phyloP scores from a whole-genome alignment of 2,797 vertebrate genomes.

The Syndactyla subalaris region DNA sequence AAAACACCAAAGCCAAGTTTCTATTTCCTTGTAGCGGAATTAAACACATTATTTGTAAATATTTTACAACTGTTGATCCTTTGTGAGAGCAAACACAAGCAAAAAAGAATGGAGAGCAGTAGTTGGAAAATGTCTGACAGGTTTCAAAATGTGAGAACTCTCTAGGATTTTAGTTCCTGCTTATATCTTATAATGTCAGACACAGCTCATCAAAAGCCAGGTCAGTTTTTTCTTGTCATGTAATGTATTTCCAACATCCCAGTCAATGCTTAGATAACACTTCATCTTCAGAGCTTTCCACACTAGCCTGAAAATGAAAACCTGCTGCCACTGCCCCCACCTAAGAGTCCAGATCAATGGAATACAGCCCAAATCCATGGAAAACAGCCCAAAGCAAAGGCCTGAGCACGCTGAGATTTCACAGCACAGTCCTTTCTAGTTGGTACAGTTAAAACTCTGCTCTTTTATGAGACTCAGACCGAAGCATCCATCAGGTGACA shows the following conservation, averaged over 20 bases:
- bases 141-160: not conserved
- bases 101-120: not conserved
- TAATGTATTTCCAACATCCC: not conserved
- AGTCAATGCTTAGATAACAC: too few relatives aligned
- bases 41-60: not conserved
- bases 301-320: not conserved
- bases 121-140: not conserved
- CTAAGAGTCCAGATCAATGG: not conserved
- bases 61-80: not conserved
- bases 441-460: not conserved
- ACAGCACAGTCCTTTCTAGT: not conserved
- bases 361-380: not conserved
- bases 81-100: not conserved
- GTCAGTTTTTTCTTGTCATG: not conserved
- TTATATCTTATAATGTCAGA: not conserved
- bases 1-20: not conserved
- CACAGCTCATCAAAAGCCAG: not conserved
- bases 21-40: not conserved
- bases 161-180: not conserved
- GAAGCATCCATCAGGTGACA: not conserved
- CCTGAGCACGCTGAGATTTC: not conserved
- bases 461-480: not conserved
- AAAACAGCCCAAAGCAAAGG: not conserved
- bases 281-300: not conserved
- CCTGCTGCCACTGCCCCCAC: not conserved